Base-by-base conservation (phyloP, 2,113 vertebrate species). In the Bubo scandiacus region DNA sequence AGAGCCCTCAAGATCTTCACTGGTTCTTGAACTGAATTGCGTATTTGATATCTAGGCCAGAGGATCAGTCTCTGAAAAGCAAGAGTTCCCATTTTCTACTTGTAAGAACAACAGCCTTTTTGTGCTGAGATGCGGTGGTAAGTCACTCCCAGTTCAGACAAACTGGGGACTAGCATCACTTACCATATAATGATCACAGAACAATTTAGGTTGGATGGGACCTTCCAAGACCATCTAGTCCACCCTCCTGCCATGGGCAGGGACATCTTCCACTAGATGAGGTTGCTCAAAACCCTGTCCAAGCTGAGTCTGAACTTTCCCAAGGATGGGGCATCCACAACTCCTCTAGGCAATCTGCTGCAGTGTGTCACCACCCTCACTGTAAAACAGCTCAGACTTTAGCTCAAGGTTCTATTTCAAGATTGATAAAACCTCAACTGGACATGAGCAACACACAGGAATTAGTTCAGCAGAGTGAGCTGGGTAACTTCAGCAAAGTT, bases 91-190 rank as follows among this genome's bases (percentile, higher is more conserved):
- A 10, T 55, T 27, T 36, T 29, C 34, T 27, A 32, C 40, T 32
- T 20, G 8, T 26, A 88, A 47, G 55, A 87, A 47, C 12, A 82
- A 2, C 21, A 32, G 11, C 8, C 4, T 3, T 14, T 68, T 49
- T 71, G 61, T 42, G 42, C 61, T 40, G 10, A 66, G 26, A 40
- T 0, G 0, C 4, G 22, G 15, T 36, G 17, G 13, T 2, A 61
- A 62, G 40, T 21, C 4, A 3, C 9, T 49, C 38, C 22, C 42
- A 49, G 29, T 40, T 70, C 79, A 71, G 22, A 74, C 30, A 79
- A 36, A 54, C 0, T 45, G 12, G 38, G 11, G 18, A 67, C n/a
- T n/a, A 30, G 3, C 65, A 57, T 34, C 40, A 49, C 23, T 49
- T 72, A 27, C 21, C 10, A 8, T 26, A 17, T 32, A 81, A 32